Conservation (phyloP, 1,140 invertebrate species). For the Drusus annulatus region DNA sequence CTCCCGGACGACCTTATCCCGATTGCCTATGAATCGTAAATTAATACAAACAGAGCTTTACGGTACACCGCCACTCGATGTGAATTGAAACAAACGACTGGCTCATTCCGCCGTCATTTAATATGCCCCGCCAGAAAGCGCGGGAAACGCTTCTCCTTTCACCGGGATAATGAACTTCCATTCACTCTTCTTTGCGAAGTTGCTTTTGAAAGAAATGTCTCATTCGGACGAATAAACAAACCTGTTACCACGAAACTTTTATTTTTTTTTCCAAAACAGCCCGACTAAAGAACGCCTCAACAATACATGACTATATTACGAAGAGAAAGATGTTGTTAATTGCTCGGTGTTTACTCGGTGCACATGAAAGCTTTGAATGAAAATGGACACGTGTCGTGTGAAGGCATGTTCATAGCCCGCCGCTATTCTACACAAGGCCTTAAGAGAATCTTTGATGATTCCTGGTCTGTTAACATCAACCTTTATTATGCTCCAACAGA, state of each 20-base stretch:
- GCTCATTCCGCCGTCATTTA: slow-evolving; percentile 7
- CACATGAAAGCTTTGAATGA: slow-evolving; percentile 18
- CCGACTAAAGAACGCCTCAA: slow-evolving; percentile 2
- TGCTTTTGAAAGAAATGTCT: slow-evolving; percentile 19
- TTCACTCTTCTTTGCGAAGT: not conserved
- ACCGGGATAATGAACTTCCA: slow-evolving; percentile 22
- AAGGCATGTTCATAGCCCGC: not conserved
- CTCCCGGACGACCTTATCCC: slow-evolving; percentile 40
- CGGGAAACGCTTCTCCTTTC: not conserved
- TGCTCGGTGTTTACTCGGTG: not conserved
- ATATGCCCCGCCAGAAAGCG: slow-evolving; percentile 2
- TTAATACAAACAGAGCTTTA: slow-evolving; percentile 40
- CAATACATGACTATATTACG: slow-evolving; percentile 30
- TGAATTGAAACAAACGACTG: slow-evolving; percentile 40
- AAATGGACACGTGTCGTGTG: not conserved
- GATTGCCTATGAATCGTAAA: slow-evolving; percentile 49
- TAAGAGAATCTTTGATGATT: not conserved
- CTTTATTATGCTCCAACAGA: too few species aligned
- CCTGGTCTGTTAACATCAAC: not conserved
- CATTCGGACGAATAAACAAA: slow-evolving; percentile 8
- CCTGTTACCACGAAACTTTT: slow-evolving; percentile 8
- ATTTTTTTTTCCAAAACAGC: slow-evolving; percentile 16
- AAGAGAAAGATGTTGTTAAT: slow-evolving; percentile 1
- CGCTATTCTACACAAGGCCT: not conserved
- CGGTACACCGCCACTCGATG: slow-evolving; percentile 33